Evolutionary conservation across 2,888 invertebrate species (phyloP).

Genomic region (Polyommatus icarus): DNA sequence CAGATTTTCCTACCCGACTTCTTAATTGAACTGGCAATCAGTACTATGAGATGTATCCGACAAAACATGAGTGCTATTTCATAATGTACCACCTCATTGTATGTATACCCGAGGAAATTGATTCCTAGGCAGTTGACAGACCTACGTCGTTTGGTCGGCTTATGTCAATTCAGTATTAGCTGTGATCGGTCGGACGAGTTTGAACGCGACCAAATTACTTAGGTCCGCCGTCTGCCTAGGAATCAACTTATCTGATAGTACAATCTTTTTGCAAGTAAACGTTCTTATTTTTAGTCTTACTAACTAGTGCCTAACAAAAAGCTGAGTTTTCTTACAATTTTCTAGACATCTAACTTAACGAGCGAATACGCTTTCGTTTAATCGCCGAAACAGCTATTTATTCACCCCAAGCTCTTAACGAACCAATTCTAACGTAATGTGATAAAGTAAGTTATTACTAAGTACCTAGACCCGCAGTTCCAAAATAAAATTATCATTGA

Average conservation of each 20-base stretch:
- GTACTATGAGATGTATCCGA: background rate
- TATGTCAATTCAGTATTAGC: too few relatives aligned
- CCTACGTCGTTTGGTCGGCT: too few relatives aligned
- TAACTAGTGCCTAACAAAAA: background rate
- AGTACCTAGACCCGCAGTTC: conserved; percentile 64
- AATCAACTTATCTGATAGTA: too few relatives aligned
- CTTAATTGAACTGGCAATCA: background rate
- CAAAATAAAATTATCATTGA: conserved; percentile 70
- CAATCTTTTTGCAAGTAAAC: too few relatives aligned
- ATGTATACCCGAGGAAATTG: too few relatives aligned
- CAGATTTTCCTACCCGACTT: background rate
- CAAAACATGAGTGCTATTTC: too few relatives aligned
- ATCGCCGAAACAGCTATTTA: background rate
- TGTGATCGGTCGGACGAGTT: too few relatives aligned
- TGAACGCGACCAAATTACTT: too few relatives aligned
- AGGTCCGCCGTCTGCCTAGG: too few relatives aligned
- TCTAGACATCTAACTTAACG: background rate
- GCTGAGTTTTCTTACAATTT: background rate
- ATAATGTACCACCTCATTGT: too few relatives aligned
- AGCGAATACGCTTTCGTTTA: background rate
- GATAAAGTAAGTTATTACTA: conserved; percentile 22
- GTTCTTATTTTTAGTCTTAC: background rate
- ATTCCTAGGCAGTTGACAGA: too few relatives aligned
- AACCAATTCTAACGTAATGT: conserved; percentile 24
- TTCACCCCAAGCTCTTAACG: conserved; percentile 17